Percentiles rank a stretch among this genome's conserved stretches.
Evolutionary conservation across 2,888 invertebrate species (phyloP).

Genomic region (Cephalotes varians): DNA sequence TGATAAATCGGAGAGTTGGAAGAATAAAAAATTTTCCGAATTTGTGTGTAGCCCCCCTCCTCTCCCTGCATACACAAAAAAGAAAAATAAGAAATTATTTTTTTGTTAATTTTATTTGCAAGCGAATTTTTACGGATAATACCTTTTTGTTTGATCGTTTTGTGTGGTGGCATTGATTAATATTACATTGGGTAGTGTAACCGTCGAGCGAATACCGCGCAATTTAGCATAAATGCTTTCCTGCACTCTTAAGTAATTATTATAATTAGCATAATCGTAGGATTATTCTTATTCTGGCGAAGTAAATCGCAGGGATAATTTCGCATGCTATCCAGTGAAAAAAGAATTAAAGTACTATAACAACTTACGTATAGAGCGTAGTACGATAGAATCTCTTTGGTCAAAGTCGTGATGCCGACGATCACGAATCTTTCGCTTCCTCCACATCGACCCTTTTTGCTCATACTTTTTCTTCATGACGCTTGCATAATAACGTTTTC

Average conservation of each 20-base stretch:
- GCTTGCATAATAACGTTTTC: conserved; percentile 62
- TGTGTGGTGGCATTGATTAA: conserved; percentile 25
- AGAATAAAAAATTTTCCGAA: conserved; percentile 38
- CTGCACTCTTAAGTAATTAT: conserved; percentile 84
- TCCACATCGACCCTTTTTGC: conserved; percentile 66
- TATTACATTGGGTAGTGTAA: conserved; percentile 27
- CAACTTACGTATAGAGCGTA: conserved; percentile 72
- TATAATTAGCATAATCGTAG: conserved; percentile 85
- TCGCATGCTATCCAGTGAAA: conserved; percentile 69
- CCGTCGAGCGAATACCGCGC: conserved; percentile 67
- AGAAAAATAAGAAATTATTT: conserved; percentile 13
- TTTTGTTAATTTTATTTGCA: background rate
- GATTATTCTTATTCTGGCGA: conserved; percentile 79
- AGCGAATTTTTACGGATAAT: background rate
- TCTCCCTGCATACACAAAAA: no score
- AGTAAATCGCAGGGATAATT: conserved; percentile 62
- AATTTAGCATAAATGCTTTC: conserved; percentile 72
- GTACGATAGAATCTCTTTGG: conserved; percentile 80
- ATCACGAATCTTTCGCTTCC: conserved; percentile 80
- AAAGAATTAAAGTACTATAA: conserved; percentile 69
- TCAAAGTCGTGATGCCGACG: conserved; percentile 77
- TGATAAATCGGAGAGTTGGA: conserved; percentile 70
- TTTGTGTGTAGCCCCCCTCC: conserved; percentile 9
- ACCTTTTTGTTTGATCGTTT: conserved; percentile 8
- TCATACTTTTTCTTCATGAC: conserved; percentile 63